Percentiles rank a stretch among this genome's conserved stretches.
phyloP scores from a whole-genome alignment of 1,140 invertebrate species.

The Spodoptera frugiperda region DNA sequence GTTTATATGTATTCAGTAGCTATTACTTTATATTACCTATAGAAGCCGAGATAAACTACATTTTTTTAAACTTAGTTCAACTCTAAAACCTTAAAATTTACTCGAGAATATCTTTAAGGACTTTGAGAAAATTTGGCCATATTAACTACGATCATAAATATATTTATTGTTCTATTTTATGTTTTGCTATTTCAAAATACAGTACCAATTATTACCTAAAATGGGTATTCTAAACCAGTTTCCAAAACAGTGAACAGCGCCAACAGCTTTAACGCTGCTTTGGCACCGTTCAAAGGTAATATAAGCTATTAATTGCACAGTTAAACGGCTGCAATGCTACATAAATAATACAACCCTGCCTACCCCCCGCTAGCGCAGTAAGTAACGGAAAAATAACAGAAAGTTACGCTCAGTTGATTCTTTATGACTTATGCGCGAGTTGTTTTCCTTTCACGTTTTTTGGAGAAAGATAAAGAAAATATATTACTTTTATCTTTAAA shows the following conservation, averaged over 20 bases:
- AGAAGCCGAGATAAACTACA: no score
- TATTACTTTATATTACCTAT: no score
- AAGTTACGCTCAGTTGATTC: constrained; percentile 41
- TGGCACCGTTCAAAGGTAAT: constrained; percentile 3
- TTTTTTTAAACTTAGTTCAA: no score
- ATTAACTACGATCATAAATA: no score
- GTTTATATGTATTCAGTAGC: no score
- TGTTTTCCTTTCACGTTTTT: constrained; percentile 23
- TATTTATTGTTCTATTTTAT: no score
- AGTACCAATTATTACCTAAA: no score
- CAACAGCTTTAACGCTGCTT: not conserved
- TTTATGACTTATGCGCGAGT: constrained; percentile 16
- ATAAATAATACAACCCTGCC: constrained; percentile 26
- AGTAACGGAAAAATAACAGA: constrained; percentile 26
- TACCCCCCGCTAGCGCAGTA: constrained; percentile 18
- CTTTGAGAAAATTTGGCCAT: no score
- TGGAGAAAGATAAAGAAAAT: constrained; percentile 1
- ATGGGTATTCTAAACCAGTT: no score
- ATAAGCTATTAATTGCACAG: constrained; percentile 19
- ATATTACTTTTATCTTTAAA: constrained; percentile 1
- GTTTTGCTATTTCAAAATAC: no score
- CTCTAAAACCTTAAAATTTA: no score
- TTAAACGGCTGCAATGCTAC: constrained; percentile 12
- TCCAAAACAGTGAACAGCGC: not conserved
- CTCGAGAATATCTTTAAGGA: no score